phyloP scores from a whole-genome alignment of 2,113 vertebrate genomes.

The Neomonachus schauinslandi region DNA sequence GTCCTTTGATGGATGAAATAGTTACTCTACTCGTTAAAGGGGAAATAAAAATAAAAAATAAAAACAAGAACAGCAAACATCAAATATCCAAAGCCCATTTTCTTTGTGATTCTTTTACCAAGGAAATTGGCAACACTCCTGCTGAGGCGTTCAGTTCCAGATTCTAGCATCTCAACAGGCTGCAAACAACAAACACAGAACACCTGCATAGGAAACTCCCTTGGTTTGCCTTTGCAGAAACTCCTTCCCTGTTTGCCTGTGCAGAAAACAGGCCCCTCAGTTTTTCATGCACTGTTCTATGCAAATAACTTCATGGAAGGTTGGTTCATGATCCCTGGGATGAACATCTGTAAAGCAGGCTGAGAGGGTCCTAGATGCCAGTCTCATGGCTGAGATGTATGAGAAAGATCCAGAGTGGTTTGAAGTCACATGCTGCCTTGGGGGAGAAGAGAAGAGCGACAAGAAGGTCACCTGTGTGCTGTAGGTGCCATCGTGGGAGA shows the following conservation, averaged over 20 bases:
- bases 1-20: neutral
- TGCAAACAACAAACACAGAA: neutral
- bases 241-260: neutral
- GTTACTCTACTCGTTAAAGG: neutral
- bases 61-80: neutral
- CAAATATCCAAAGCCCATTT: neutral
- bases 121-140: neutral
- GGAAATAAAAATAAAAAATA: neutral
- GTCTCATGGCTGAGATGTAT: neutral
- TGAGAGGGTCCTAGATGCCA: no score
- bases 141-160: neutral
- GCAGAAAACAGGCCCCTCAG: neutral
- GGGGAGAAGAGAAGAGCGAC: neutral
- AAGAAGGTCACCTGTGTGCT: neutral
- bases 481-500: neutral
- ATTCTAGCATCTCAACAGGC: neutral
- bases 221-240: neutral
- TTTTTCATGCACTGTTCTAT: neutral
- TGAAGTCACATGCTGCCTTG: neutral
- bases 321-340: neutral
- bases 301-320: neutral
- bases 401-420: neutral
- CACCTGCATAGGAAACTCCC: neutral
- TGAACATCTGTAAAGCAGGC: neutral
- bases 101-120: neutral